Percentiles rank a stretch among this genome's conserved stretches.
These are phyloP conservation scores for Drosophila dunni DNA, from an alignment of 1,140 invertebrate species.

Conservation along the genomic window DNA sequence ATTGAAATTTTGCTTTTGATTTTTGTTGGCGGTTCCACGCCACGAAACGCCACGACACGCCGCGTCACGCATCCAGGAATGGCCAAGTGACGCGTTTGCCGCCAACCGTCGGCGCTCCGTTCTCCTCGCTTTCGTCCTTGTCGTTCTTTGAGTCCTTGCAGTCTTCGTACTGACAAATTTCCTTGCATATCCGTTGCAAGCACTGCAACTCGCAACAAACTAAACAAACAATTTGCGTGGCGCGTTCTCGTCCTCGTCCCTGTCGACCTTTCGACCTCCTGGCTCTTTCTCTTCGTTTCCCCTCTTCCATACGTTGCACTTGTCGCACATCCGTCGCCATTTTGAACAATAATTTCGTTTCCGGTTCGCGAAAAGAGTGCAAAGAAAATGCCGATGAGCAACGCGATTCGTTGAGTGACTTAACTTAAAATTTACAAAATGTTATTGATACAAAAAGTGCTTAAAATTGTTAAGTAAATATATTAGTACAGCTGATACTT, in stretches of 20 bases:
- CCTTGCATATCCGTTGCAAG: slow-evolving; percentile 70
- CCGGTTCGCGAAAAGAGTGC: slow-evolving; percentile 45
- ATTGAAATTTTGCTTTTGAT: slow-evolving; percentile 81
- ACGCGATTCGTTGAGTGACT: slow-evolving; percentile 22
- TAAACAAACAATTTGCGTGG: slow-evolving; percentile 61
- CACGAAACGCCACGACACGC: slow-evolving; percentile 5
- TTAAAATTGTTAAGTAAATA: slow-evolving; percentile 7
- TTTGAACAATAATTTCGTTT: slow-evolving; percentile 70
- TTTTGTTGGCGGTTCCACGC: slow-evolving; percentile 45
- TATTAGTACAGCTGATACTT: slow-evolving; percentile 19
- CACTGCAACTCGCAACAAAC: slow-evolving; percentile 34
- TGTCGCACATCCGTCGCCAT: slow-evolving; percentile 73
- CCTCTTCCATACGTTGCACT: slow-evolving; percentile 23
- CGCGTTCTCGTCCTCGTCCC: slow-evolving; percentile 38
- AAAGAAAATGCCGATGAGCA: slow-evolving; percentile 34
- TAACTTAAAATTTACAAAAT: neutral
- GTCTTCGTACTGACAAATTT: slow-evolving; percentile 72
- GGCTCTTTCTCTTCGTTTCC: neutral
- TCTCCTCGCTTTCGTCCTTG: slow-evolving; percentile 32
- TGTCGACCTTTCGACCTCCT: slow-evolving; percentile 4
- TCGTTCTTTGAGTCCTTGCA: slow-evolving; percentile 25
- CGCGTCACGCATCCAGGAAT: slow-evolving; percentile 11
- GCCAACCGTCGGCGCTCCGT: slow-evolving; percentile 34
- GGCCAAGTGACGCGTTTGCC: slow-evolving; percentile 56
- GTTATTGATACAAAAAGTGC: slow-evolving; percentile 14